phyloP scores from a whole-genome alignment of 1,140 invertebrate species.

The Drosophila sp. region DNA sequence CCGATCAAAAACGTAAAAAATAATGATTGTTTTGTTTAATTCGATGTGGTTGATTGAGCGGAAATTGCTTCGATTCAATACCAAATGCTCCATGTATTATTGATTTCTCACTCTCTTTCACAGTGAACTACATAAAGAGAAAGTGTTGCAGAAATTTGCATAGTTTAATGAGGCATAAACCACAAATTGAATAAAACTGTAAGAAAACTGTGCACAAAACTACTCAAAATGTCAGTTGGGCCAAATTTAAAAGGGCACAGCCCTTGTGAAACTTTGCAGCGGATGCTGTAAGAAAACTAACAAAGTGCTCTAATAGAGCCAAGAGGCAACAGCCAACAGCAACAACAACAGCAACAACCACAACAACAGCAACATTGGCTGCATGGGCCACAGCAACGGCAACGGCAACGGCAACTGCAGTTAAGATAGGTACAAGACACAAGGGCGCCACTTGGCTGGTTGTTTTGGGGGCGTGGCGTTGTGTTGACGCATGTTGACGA shows the following conservation, averaged over 20 bases:
- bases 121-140: neutral
- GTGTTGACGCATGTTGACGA: constrained; percentile 61
- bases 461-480: constrained; percentile 37
- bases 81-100: neutral
- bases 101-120: constrained; percentile 9
- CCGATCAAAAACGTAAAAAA: constrained; percentile 1
- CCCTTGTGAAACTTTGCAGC: constrained; percentile 1
- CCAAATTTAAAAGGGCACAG: constrained; percentile 36
- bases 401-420: neutral
- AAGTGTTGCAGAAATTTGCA: constrained; percentile 34
- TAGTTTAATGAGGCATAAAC: constrained; percentile 61
- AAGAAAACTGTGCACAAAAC: constrained; percentile 35
- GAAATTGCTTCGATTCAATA: constrained; percentile 35
- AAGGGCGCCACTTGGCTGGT: constrained; percentile 24
- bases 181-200: constrained; percentile 45
- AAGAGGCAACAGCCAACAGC: constrained; percentile 43
- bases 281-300: constrained; percentile 57
- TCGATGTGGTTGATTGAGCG: constrained; percentile 46
- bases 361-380: neutral
- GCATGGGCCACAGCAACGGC: neutral
- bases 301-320: constrained; percentile 72
- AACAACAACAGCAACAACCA: constrained; percentile 5
- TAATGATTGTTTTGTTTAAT: constrained; percentile 37
- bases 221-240: constrained; percentile 63
- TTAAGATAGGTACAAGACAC: constrained; percentile 6